phyloP scores from a whole-genome alignment of 1,140 invertebrate species.

The Mylabris phalerata region DNA sequence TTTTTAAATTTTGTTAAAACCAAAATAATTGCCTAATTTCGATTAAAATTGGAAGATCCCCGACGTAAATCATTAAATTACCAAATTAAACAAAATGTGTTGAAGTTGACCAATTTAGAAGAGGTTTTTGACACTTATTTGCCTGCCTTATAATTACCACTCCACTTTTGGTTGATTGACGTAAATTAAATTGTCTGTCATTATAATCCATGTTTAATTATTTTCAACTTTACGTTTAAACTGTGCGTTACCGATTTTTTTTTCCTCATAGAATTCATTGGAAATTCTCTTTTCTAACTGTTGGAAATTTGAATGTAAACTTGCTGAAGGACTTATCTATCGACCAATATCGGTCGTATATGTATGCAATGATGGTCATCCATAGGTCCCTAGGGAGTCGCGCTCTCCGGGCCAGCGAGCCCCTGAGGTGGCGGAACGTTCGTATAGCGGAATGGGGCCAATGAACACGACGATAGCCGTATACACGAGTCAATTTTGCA shows the following conservation, averaged over 20 bases:
- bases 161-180: conserved; percentile 3
- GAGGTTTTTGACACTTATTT: no score
- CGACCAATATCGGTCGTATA: conserved; percentile 21
- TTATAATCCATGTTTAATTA: conserved; percentile 12
- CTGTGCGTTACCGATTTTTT: no score
- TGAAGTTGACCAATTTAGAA: no score
- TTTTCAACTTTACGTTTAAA: background rate
- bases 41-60: no score
- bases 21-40: no score
- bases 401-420: conserved; percentile 14
- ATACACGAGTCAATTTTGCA: no score
- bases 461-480: conserved; percentile 12
- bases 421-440: conserved; percentile 13
- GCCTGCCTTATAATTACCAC: background rate
- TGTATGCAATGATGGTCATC: conserved; percentile 25
- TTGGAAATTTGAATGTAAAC: conserved; percentile 7
- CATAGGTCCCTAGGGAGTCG: conserved; percentile 17
- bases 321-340: conserved; percentile 13
- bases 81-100: no score
- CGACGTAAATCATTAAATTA: no score
- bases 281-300: no score
- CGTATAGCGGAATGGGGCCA: conserved; percentile 11
- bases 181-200: conserved; percentile 12
- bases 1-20: no score
- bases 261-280: no score